Evolutionary conservation across 2,888 invertebrate species (phyloP).

Genomic region (Eulithis prunata): DNA sequence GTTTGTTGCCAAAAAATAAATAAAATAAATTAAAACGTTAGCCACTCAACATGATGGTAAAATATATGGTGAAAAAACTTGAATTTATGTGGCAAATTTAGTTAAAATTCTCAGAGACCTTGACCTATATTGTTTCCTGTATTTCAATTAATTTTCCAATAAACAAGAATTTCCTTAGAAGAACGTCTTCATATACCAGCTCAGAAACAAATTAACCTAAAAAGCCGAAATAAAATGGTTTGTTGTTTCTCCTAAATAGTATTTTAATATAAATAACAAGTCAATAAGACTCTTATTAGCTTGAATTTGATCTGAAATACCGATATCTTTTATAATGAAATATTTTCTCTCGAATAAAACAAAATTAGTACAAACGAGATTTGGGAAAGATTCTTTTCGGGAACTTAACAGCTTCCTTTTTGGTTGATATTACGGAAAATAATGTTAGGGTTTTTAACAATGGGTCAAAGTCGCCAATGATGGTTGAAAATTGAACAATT

Average conservation of each 20-base stretch:
- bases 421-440: background rate
- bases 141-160: no score
- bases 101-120: no score
- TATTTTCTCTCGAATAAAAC: constrained; percentile 6
- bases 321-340: constrained; percentile 14
- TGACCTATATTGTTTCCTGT: no score
- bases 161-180: background rate
- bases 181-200: background rate
- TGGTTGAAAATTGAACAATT: no score
- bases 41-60: no score
- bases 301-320: constrained; percentile 13
- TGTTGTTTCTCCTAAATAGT: background rate
- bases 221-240: background rate
- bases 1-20: no score
- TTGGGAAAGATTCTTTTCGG: constrained; percentile 1
- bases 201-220: background rate
- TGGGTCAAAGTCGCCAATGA: no score
- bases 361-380: constrained; percentile 14
- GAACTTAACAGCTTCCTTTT: constrained; percentile 7
- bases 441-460: no score
- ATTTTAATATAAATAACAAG: constrained; percentile 10
- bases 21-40: no score
- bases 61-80: no score
- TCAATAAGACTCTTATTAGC: background rate
- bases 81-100: no score